These are phyloP conservation scores for Brachyalestes nurse DNA, from an alignment of 2,797 vertebrate genomes.

Conservation along the genomic window DNA sequence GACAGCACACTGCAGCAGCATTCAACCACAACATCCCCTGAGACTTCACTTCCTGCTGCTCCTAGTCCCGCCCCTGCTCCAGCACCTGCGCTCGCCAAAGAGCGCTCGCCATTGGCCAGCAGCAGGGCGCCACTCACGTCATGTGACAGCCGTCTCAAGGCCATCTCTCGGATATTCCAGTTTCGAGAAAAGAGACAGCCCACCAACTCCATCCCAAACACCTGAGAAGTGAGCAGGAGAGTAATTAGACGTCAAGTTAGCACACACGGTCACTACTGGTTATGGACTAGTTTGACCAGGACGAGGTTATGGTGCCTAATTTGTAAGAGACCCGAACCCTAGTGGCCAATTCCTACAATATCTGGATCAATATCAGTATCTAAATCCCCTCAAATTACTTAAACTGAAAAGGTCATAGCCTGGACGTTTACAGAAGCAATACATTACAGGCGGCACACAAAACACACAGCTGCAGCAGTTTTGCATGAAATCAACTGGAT, in stretches of 20 bases:
- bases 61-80: conserved; percentile 70
- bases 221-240: conserved; percentile 65
- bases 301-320: not conserved
- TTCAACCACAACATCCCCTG: conserved; percentile 87
- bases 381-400: not conserved
- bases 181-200: conserved; percentile 91
- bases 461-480: not conserved
- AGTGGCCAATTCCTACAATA: not conserved
- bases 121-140: conserved; percentile 89
- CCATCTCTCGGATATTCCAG: conserved; percentile 93
- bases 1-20: conserved; percentile 89
- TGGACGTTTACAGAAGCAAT: not conserved
- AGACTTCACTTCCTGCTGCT: conserved; percentile 73
- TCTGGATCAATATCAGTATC: not conserved
- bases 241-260: not conserved
- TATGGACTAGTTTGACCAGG: not conserved
- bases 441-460: not conserved
- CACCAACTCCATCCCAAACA: conserved; percentile 89
- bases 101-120: conserved; percentile 88
- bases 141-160: conserved; percentile 86
- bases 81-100: conserved; percentile 67
- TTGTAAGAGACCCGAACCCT: not conserved
- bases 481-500: no score
- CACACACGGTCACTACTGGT: no score
- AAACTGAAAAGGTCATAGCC: not conserved